Evolutionary conservation across 2,113 vertebrate species (phyloP).

Genomic region (Salvator merianae): DNA sequence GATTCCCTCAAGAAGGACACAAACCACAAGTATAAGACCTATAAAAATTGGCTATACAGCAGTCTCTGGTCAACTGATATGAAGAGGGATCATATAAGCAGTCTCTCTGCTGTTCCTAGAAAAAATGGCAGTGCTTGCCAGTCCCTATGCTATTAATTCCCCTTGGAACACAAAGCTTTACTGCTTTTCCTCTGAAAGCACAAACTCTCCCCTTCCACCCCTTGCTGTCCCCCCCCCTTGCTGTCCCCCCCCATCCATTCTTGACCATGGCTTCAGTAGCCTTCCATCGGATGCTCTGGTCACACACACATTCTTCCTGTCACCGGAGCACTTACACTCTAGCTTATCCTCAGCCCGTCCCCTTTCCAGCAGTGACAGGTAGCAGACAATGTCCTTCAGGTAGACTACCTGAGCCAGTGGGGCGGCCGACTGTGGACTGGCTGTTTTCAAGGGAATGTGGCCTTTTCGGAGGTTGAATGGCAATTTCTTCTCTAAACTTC

Average conservation of each 20-base stretch:
- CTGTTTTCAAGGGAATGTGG: slow-evolving; percentile 71
- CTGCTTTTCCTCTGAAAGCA: not conserved
- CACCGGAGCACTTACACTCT: slow-evolving; percentile 84
- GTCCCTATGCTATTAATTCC: not conserved
- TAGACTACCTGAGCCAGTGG: slow-evolving; percentile 79
- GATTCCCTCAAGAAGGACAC: not conserved
- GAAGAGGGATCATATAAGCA: not conserved
- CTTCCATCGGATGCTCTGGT: accelerated
- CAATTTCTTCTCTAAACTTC: slow-evolving; percentile 70
- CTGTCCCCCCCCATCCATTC: not conserved
- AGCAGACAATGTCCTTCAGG: slow-evolving; percentile 94
- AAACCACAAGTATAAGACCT: too few relatives aligned
- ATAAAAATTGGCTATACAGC: not conserved
- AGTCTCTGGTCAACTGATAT: not conserved
- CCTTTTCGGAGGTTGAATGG: slow-evolving; percentile 73
- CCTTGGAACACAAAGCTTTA: not conserved
- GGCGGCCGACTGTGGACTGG: slow-evolving; percentile 27
- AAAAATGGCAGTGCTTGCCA: too few relatives aligned
- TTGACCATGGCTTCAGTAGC: not conserved
- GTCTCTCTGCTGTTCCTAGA: not conserved
- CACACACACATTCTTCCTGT: not conserved
- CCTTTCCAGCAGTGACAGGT: slow-evolving; percentile 92
- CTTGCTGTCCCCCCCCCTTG: not conserved
- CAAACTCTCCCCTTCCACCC: not conserved
- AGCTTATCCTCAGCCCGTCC: slow-evolving; percentile 93